Base-by-base conservation (phyloP, 2,797 vertebrate genomes). In the Apogon hyalosoma region DNA sequence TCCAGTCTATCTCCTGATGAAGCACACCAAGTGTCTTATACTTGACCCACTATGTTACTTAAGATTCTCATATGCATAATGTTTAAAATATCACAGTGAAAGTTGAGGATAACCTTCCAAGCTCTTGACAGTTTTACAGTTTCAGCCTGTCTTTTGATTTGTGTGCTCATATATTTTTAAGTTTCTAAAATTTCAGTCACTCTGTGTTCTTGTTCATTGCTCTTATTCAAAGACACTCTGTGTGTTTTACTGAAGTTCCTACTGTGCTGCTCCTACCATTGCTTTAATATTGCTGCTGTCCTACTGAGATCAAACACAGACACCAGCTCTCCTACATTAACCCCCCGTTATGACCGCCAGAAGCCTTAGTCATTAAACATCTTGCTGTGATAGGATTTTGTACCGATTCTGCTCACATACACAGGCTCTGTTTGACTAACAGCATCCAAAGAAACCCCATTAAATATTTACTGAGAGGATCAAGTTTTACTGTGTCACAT, bases 231-330 rank as follows among this genome's bases (percentile, higher is more conserved):
- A 67, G 38, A 57, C 49, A 60, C 39, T 63, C 73, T 46, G 73
- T n/a, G 36, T 6, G 15, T 85, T 89, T 88, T 86, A 84, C 66
- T 49, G 56, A 64, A 2, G 41, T 77, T 77, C 80, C 76, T 5
- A 47, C 73, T 56, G 83, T 0, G 79, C 69, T 62, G 70, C 79
- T 72, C 56, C 74, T 60, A 61, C 65, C 62, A 69, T 55, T 50
- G 81, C 76, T 88, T 88, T 90, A 84, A 85, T 75, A 19, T 65
- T 53, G 11, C 59, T 55, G 56, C 65, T 16, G 65, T 52, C 88
- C 79, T 55, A 14, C 85, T 65, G 87, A 71, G 88, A 90, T 90
- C 87, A 91, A 87, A 88, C 85, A 10, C 66, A 57, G 77, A 19
- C 45, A 0, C 74, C 64, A 47, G 66, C 67, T 64, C 69, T 39